phyloP scores from a whole-genome alignment of 1,140 invertebrate species.

The Eubasilissa regina region DNA sequence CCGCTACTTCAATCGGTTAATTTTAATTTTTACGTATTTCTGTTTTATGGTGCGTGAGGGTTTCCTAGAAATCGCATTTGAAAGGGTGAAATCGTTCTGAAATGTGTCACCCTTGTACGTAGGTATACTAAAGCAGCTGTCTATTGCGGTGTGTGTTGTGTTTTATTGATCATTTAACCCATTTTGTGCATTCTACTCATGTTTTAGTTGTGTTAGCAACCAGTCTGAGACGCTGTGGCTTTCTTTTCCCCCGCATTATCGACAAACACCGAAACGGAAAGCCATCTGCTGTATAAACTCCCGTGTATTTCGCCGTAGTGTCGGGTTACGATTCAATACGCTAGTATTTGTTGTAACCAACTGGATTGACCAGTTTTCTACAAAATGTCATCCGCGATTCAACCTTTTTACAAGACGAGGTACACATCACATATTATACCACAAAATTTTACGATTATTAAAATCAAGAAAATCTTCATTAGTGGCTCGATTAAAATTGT shows the following conservation, averaged over 20 bases:
- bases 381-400: constrained; percentile 34
- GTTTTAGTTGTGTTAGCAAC: constrained; percentile 35
- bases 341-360: not conserved
- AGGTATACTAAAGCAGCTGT: constrained; percentile 42
- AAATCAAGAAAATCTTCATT: no score
- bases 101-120: constrained; percentile 21
- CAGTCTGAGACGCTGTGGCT: not conserved
- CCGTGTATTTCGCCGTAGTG: not conserved
- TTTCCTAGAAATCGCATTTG: not conserved
- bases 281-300: constrained; percentile 15
- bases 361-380: constrained; percentile 38
- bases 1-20: not conserved
- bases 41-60: not conserved
- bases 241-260: constrained; percentile 10
- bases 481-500: no score
- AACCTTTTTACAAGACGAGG: constrained; percentile 7
- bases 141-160: constrained; percentile 10
- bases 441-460: no score
- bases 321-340: not conserved
- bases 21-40: not conserved
- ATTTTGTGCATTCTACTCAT: constrained; percentile 18
- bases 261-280: not conserved
- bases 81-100: constrained; percentile 18
- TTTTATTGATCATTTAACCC: constrained; percentile 33
- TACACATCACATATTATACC: not conserved